Percentiles rank a stretch among this genome's conserved stretches.
Conservation (phyloP, 2,888 invertebrate genomes). For the Caenorhabditis sp. region DNA sequence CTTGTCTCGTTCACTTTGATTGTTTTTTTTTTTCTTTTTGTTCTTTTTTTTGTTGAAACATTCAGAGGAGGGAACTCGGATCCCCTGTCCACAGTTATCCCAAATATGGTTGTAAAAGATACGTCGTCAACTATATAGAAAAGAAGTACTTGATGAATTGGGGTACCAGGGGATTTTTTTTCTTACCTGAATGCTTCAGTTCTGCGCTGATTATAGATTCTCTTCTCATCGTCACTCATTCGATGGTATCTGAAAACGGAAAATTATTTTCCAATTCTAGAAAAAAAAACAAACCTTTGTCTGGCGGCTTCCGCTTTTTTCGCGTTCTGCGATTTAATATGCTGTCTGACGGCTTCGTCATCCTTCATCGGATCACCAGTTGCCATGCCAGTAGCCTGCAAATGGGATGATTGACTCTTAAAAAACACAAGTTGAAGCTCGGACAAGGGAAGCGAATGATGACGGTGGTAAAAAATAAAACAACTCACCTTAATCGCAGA, state of each 20-base stretch:
- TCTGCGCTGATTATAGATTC: slow-evolving; percentile 66
- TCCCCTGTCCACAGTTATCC: too few relatives aligned
- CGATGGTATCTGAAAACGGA: slow-evolving; percentile 45
- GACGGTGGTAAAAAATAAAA: too few relatives aligned
- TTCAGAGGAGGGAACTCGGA: too few relatives aligned
- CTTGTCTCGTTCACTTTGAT: too few relatives aligned
- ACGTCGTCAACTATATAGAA: too few relatives aligned
- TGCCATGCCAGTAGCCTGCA: slow-evolving; percentile 39
- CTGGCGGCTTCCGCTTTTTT: slow-evolving; percentile 70
- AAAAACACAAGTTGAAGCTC: slow-evolving; percentile 5
- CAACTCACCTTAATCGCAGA: slow-evolving; percentile 49
- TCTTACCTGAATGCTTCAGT: slow-evolving; percentile 64
- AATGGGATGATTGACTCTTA: slow-evolving; percentile 17
- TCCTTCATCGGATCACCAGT: slow-evolving; percentile 59
- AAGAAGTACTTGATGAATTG: too few relatives aligned
- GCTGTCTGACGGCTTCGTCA: slow-evolving; percentile 59
- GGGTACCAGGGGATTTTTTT: too few relatives aligned
- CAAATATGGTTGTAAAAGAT: too few relatives aligned
- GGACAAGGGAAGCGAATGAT: too few relatives aligned
- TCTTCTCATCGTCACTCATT: slow-evolving; percentile 66
- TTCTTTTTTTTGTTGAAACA: too few relatives aligned
- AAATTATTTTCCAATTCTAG: background rate
- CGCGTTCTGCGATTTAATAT: slow-evolving; percentile 66
- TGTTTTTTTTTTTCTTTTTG: too few relatives aligned
- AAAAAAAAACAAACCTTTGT: slow-evolving; percentile 41